Percentiles rank a stretch among this genome's conserved stretches.
Conservation (phyloP, 2,888 invertebrate genomes). For the Philaethria dido region DNA sequence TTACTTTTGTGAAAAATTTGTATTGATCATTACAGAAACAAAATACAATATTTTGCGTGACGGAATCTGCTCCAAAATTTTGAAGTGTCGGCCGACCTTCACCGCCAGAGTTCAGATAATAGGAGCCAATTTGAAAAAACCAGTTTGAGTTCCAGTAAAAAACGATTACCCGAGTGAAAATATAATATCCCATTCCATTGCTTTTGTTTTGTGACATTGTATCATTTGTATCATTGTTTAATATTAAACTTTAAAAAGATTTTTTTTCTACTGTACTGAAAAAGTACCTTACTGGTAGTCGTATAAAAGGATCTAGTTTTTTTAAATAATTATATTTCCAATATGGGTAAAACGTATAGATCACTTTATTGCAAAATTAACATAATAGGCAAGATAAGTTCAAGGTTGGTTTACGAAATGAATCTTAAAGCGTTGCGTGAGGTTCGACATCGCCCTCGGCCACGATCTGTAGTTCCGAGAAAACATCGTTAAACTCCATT, state of each 20-base stretch:
- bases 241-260: not conserved
- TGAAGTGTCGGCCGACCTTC: slow-evolving; percentile 77
- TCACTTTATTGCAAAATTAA: slow-evolving; percentile 11
- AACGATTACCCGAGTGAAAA: slow-evolving; percentile 65
- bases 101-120: slow-evolving; percentile 75
- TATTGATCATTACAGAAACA: slow-evolving; percentile 47
- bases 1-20: not conserved
- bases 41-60: slow-evolving; percentile 78
- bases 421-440: slow-evolving; percentile 52
- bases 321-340: not conserved
- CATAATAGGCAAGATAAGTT: slow-evolving; percentile 48
- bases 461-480: slow-evolving; percentile 72
- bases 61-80: slow-evolving; percentile 76
- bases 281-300: not conserved
- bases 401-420: slow-evolving; percentile 66
- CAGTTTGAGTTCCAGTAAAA: slow-evolving; percentile 70
- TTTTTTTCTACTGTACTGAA: not conserved
- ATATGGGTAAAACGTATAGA: not conserved
- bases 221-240: slow-evolving; percentile 23
- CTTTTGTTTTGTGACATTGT: slow-evolving; percentile 48
- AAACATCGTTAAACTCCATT: slow-evolving; percentile 78
- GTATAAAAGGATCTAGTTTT: not conserved
- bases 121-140: slow-evolving; percentile 80
- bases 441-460: slow-evolving; percentile 62
- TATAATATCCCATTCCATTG: slow-evolving; percentile 65